Base-by-base conservation (phyloP, 2,888 invertebrate species). In the Panzeria rudis region DNA sequence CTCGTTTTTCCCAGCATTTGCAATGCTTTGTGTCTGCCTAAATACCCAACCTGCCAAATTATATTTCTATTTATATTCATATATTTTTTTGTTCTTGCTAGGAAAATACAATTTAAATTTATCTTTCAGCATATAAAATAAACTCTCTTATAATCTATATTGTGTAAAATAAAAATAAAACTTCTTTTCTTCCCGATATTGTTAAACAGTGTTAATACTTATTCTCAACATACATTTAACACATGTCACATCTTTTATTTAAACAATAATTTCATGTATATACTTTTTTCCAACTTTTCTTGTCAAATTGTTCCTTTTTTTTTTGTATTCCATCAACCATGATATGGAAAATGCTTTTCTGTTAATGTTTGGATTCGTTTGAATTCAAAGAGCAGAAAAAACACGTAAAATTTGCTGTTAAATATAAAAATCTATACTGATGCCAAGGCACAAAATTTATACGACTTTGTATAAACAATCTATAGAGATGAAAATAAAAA, bases 171-270 rank as follows among this genome's bases (percentile, higher is more conserved):
- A 9, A 41, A 32, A 44, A 41, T 1, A 7, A 6, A 41, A 15
- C 9, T 25, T 15, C 3, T 32, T 50, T 8, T 44, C 9, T 17
- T 47, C 32, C n/a, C 25, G 15, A 41, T 72, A 13, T 77, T 68
- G 50, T 66, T 56, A 20, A 71, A 71, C 32, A 73, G 64, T 72
- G 64, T 79, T 54, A 64, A 64, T 72, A 56, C 56, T 44, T 64
- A 38, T 72, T 44, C 35, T 56, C 17, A 59, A 79, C 72, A 79
- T 47, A 56, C 56, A 79, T 64, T 79, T 64, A 76, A 83, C 80
- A 84, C 72, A 75, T 84, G 84, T 81, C 84, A 80, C 84, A 80
- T 80, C 50, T 84, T 80, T 77, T 80, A 80, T 80, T 84, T 66
- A 72, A 76, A 77, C 72, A 84, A 77, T 61, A 84, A 81, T 72